Evolutionary conservation across 2,797 vertebrate genomes (phyloP).

Genomic region (Diplodus sargus): DNA sequence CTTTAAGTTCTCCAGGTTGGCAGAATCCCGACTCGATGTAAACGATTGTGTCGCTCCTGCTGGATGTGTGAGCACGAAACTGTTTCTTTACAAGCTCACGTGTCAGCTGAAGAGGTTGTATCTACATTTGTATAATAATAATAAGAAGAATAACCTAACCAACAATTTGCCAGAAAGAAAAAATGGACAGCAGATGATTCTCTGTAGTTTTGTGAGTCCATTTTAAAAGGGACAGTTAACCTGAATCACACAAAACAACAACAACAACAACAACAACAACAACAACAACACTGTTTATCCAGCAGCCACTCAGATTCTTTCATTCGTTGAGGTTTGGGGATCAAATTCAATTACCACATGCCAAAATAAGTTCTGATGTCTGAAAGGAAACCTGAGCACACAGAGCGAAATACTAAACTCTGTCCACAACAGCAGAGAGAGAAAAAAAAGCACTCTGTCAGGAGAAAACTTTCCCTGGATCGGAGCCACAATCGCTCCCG

Average conservation of each 20-base stretch:
- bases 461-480: constrained; percentile 3
- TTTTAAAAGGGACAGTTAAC: not conserved
- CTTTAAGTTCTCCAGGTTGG: no score
- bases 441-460: not conserved
- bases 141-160: no score
- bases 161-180: no score
- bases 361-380: constrained; percentile 16
- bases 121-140: no score
- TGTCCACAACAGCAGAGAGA: not conserved
- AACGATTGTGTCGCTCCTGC: no score
- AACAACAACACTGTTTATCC: not conserved
- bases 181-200: not conserved
- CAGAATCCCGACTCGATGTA: no score
- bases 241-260: not conserved
- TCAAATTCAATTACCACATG: constrained; percentile 3
- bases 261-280: no score
- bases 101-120: no score
- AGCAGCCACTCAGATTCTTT: not conserved
- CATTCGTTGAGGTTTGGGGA: constrained; percentile 21
- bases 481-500: not conserved
- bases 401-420: constrained; percentile 8
- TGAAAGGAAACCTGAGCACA: constrained; percentile 21
- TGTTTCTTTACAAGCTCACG: no score
- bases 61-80: no score
- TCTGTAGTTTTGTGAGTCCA: not conserved